Base-by-base conservation (phyloP, 1,140 invertebrate genomes). In the Zaprionus gabonicus region DNA sequence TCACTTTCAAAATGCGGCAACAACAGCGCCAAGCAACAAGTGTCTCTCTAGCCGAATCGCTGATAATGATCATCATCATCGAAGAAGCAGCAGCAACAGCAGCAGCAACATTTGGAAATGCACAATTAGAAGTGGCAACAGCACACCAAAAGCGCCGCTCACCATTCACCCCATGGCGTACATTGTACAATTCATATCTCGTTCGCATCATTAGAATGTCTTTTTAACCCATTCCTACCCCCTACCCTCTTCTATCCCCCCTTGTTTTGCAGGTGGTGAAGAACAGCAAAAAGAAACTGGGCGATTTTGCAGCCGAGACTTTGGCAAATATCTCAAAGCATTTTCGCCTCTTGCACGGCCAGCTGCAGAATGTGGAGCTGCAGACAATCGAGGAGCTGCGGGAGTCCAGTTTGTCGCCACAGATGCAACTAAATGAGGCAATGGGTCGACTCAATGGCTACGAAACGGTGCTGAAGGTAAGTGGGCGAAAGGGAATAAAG, bases 41-140 rank as follows among this genome's bases (percentile, higher is more conserved):
- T 36, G 41, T 66, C 13, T 58, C 53, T 51, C 49, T 55, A 13
- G 20, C 44, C 36, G 17, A 31, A 15, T 23, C 31, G 66, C 64
- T 84, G 81, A 88, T 84, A 90, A 81, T 90, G 85, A 88, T 90
- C 85, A 84, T 88, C 68, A 59, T 59, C 55, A 66, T 55, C 66
- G 70, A 59, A 66, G 57, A 67, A 65, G 69, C 38, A 65, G 69
- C 38, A 70, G 49, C 70, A 67, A 73, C 71, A 60, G 23, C 23
- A 23, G 69, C 38, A 65, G 69, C 38, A 70, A 41, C 62, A 78
- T 88, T 87, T 83, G 55, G 79, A 76, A 83, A 87, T 83, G 36
- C 68, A 76, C 74, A 87, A 83, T 88, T 87, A 81, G 84, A 84
- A 81, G 27, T 62, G 69, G 49, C 70, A 67, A 73, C 71, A 60